These are phyloP conservation scores for Heteromurus nitidus DNA, from an alignment of 2,888 invertebrate genomes.

Conservation along the genomic window DNA sequence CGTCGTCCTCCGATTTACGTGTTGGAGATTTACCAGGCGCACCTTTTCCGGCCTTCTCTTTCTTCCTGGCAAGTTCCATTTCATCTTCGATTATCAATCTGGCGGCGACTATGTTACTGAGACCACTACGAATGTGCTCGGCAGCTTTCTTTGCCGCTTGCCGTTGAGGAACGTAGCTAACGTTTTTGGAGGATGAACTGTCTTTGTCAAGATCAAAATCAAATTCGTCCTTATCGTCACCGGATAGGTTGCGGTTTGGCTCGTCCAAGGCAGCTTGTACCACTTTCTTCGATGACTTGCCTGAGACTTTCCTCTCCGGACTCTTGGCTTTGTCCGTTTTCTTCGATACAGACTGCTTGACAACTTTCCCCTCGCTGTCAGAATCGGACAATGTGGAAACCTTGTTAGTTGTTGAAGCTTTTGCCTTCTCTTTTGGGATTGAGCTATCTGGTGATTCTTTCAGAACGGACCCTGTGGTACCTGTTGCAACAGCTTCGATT, in stretches of 20 bases:
- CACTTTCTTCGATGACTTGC: slow-evolving; percentile 74
- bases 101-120: slow-evolving; percentile 72
- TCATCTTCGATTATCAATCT: slow-evolving; percentile 73
- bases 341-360: slow-evolving; percentile 7
- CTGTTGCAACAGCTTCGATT: slow-evolving; percentile 8
- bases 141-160: slow-evolving; percentile 95
- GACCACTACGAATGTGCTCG: slow-evolving; percentile 86
- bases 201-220: slow-evolving; percentile 80
- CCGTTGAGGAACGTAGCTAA: slow-evolving; percentile 90
- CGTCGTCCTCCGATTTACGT: slow-evolving; percentile 38
- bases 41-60: slow-evolving; percentile 25
- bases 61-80: slow-evolving; percentile 72
- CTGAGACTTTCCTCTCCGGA: slow-evolving; percentile 74
- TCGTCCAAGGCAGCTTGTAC: slow-evolving; percentile 49
- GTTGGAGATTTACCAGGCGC: slow-evolving; percentile 40
- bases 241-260: slow-evolving; percentile 52
- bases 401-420: not conserved
- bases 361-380: slow-evolving; percentile 21
- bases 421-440: slow-evolving; percentile 25
- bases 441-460: slow-evolving; percentile 18
- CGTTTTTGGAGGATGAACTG: slow-evolving; percentile 78
- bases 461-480: not conserved
- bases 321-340: slow-evolving; percentile 75
- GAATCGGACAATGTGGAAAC: slow-evolving; percentile 17
- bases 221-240: slow-evolving; percentile 77